Evolutionary conservation across 1,140 invertebrate genomes (phyloP).

Genomic region (Drosophila setifemur): DNA sequence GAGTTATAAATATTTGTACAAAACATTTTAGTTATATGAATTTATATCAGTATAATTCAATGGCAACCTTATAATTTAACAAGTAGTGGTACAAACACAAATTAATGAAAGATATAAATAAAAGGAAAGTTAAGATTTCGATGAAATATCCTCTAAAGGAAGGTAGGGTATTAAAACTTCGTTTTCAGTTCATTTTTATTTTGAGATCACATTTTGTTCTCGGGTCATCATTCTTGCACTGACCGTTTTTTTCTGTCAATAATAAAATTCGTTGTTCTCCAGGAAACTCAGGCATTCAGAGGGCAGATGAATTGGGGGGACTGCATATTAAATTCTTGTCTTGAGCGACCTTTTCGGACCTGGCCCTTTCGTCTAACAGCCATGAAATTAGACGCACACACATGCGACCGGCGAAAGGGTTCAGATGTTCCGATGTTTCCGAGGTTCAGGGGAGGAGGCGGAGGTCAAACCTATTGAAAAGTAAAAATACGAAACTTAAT

Average conservation of each 20-base stretch:
- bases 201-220: constrained; percentile 21
- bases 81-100: no score
- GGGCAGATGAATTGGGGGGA: constrained; percentile 16
- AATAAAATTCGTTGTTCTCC: constrained; percentile 53
- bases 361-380: constrained; percentile 73
- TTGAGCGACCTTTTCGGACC: constrained; percentile 68
- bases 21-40: no score
- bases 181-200: not conserved
- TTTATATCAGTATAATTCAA: no score
- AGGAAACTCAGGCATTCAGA: not conserved
- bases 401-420: constrained; percentile 69
- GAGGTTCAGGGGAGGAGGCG: not conserved
- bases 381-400: constrained; percentile 75
- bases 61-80: no score
- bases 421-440: constrained; percentile 16
- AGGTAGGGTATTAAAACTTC: constrained; percentile 32
- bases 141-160: no score
- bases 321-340: constrained; percentile 70
- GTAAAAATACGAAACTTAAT: constrained; percentile 75
- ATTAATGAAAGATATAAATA: no score
- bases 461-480: constrained; percentile 62
- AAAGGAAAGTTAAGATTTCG: no score
- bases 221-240: constrained; percentile 52
- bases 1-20: no score
- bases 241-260: constrained; percentile 58